Evolutionary conservation across 2,888 invertebrate species (phyloP), one percentile per base, ranked within the genome.

Genomic region (Philhelius pedissequus): DNA sequence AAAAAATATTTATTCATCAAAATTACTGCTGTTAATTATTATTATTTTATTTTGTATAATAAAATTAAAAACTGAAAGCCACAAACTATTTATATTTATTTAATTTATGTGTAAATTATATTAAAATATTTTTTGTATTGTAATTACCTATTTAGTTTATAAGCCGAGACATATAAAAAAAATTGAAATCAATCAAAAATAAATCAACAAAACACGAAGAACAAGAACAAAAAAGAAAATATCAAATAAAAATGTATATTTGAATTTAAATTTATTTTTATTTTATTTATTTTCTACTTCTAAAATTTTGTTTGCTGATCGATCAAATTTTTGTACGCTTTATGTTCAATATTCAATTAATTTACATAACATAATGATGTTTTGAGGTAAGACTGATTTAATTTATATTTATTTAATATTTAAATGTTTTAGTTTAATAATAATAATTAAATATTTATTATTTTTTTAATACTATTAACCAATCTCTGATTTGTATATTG

Each of bases 381-480:
- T 83, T 86, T 86, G 87, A 87, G 87, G 87, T 87, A 87, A 87
- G 87, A 87, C 87, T 87, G 86, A 87, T 86, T 87, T 83, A 86
- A 70, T 82, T 64, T 64, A 64, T 60, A 80, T 62, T 76, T 54
- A 30, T 54, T 52, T 52, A 50, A 54, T 54, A 81, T 62, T 62
- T 79, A 64, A 82, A 78, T 86, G 86, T 76, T 87, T 86, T 86
- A 82, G 86, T 77, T 77, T 78, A 76, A 66, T 73, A 71, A 70
- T 71, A 75, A 62, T 62, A 43, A 43, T 62, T 66, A 54, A 52
- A 71, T 86, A 86, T 66, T 43, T 58, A 70, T 52, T 66, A 54
- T 77, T 64, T 78, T 15, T 74, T 79, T 84, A 75, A 75, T 71
- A 75, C 30, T 8, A 80, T 80, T 80, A 76, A 84, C 84, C n/a